Evolutionary conservation across 2,888 invertebrate species (phyloP).

Genomic region (Cheilosia vernalis): DNA sequence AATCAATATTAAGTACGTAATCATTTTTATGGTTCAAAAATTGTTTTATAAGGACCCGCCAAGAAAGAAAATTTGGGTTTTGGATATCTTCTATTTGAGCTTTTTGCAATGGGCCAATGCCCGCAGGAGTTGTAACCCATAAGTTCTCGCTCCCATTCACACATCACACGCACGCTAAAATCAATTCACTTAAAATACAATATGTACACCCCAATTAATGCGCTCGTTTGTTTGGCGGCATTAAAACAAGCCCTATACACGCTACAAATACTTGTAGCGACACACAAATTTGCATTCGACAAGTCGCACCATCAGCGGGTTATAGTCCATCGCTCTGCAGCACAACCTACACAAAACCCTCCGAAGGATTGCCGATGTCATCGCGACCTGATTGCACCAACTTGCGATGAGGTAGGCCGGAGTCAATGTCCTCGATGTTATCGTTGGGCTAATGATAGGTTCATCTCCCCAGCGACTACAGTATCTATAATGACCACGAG

Average conservation of each 20-base stretch:
- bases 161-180: constrained; percentile 11
- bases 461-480: constrained; percentile 28
- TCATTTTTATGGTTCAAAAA: no score
- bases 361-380: not conserved
- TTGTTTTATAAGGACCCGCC: no score
- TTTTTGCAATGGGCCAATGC: no score
- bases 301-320: constrained; percentile 7
- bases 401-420: constrained; percentile 39
- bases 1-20: no score
- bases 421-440: constrained; percentile 14
- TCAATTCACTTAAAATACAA: constrained; percentile 13
- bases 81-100: no score
- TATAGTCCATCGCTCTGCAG: not conserved
- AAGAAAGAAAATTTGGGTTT: no score
- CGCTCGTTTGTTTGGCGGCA: not conserved
- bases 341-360: not conserved
- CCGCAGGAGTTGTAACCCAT: not conserved
- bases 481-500: constrained; percentile 62
- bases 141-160: constrained; percentile 7
- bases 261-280: not conserved
- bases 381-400: constrained; percentile 39
- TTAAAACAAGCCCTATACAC: not conserved
- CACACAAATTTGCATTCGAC: constrained; percentile 13
- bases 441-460: constrained; percentile 14
- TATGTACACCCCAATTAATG: constrained; percentile 32